phyloP scores from a whole-genome alignment of 2,113 vertebrate species.

The Myiagra hebetior region DNA sequence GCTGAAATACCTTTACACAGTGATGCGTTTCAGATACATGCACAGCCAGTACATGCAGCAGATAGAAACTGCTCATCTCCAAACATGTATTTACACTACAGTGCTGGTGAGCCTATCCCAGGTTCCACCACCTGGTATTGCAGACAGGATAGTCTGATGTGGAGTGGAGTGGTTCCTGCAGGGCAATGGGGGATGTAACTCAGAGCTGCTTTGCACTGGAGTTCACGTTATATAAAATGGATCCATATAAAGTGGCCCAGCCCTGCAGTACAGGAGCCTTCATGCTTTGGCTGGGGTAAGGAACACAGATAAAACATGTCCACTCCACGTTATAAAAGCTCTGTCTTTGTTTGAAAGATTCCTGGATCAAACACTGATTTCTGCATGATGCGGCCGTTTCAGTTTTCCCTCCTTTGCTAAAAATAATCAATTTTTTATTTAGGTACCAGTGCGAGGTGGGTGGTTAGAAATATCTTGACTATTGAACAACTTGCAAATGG shows the following conservation, averaged over 20 bases:
- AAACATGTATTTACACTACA: not conserved
- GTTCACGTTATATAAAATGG: fast-evolving
- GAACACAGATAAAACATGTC: not conserved
- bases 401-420: not conserved
- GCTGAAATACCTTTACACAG: not conserved
- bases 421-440: not conserved
- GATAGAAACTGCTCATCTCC: not conserved
- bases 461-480: not conserved
- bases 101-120: not conserved
- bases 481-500: not conserved
- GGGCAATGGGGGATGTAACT: fast-evolving
- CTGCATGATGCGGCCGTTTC: not conserved
- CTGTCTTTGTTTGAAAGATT: not conserved
- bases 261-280: not conserved
- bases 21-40: not conserved
- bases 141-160: not conserved
- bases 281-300: not conserved
- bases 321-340: not conserved
- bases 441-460: fast-evolving
- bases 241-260: too few relatives aligned
- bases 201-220: not conserved
- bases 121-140: not conserved
- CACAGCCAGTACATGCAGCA: not conserved
- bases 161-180: not conserved
- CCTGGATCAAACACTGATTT: not conserved